Conservation (phyloP, 2,888 invertebrate genomes). For the Nymphalis c-album region DNA sequence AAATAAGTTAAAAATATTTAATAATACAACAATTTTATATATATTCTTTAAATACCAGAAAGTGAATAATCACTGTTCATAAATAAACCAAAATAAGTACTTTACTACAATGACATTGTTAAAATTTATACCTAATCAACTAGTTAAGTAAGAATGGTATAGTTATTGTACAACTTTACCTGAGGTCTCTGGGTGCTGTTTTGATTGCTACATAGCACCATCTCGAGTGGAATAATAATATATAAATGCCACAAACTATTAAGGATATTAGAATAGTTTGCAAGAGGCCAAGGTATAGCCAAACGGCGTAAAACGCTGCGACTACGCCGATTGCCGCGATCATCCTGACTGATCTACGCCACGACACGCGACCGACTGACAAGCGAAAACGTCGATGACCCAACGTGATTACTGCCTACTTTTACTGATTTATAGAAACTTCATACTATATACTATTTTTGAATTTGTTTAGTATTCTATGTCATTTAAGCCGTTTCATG, state of each 20-base stretch:
- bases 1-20: background rate
- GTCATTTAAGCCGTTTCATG: background rate
- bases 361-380: constrained; percentile 74
- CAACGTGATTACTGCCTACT: constrained; percentile 41
- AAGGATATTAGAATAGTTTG: constrained; percentile 83
- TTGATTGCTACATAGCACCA: constrained; percentile 89
- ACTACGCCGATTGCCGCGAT: constrained; percentile 65
- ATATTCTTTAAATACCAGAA: background rate
- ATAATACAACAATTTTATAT: background rate
- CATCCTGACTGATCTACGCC: constrained; percentile 72
- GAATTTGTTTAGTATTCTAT: background rate
- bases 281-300: constrained; percentile 82
- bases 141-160: constrained; percentile 10
- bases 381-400: constrained; percentile 39
- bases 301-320: constrained; percentile 70
- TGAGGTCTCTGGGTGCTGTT: constrained; percentile 88
- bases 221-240: constrained; percentile 85
- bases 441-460: background rate
- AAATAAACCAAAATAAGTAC: background rate
- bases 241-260: constrained; percentile 82
- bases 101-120: background rate
- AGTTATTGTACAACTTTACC: constrained; percentile 69
- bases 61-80: background rate
- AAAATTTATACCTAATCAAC: constrained; percentile 1
- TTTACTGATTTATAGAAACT: constrained; percentile 24